A percentile compares a stretch with the other conserved stretches of the same genome.
phyloP scores from a whole-genome alignment of 2,888 invertebrate genomes.

The Sthenelais limicola region DNA sequence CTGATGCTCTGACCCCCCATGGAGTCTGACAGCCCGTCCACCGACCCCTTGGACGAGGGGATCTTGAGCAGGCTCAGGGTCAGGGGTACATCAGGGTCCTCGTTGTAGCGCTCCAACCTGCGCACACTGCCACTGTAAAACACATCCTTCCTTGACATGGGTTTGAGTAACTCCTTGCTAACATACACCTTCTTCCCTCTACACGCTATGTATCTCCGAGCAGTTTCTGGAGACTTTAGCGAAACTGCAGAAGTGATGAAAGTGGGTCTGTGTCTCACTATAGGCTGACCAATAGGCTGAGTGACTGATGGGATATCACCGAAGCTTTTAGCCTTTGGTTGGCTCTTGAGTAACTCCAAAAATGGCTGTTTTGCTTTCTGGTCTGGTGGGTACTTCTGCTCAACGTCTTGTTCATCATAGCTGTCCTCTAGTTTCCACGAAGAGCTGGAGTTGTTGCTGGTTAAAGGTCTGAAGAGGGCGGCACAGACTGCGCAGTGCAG shows the following conservation, averaged over 20 bases:
- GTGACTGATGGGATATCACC: constrained; percentile 11
- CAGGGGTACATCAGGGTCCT: constrained; percentile 18
- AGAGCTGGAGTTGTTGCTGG: not conserved
- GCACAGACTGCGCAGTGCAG: constrained; percentile 84
- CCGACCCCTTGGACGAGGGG: not conserved
- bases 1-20: not conserved
- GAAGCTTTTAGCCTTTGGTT: constrained; percentile 18
- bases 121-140: constrained; percentile 49
- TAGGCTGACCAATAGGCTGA: not conserved
- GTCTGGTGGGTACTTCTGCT: no score
- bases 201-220: not conserved
- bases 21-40: constrained; percentile 11
- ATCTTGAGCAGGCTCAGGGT: constrained; percentile 11
- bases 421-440: constrained; percentile 6
- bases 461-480: constrained; percentile 84
- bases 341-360: not conserved
- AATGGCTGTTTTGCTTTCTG: no score
- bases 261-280: not conserved
- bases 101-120: constrained; percentile 4
- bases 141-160: constrained; percentile 45
- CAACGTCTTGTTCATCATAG: not conserved
- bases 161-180: constrained; percentile 11
- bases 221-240: not conserved
- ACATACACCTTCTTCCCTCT: constrained; percentile 13
- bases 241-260: not conserved